Evolutionary conservation across 2,113 vertebrate species (phyloP), one percentile per base, ranked within the genome.

Genomic region (Galbula dea): DNA sequence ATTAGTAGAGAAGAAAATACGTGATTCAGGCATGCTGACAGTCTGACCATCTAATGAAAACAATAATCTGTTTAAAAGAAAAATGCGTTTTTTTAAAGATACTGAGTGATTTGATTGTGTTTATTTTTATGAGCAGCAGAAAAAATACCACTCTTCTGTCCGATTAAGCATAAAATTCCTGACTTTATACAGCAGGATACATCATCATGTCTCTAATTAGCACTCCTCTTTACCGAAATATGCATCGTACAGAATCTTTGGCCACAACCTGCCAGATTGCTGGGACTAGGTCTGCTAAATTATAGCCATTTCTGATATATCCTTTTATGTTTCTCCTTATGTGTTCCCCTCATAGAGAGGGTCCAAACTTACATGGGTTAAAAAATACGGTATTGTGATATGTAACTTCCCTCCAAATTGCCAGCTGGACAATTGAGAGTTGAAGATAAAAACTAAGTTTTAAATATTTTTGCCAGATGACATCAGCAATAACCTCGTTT

Each of bases 351-450:
- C 41, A 49, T 63, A 79, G 24, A 43, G 7, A 54, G 15, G n/a
- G 11, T 30, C n/a, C 19, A 67, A 88, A 39, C 8, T 16, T 54
- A 20, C 77, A 18, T 8, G 15, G 19, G 20, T 66, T 6, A 39
- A 63, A 90, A 88, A 54, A 15, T 19, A 4, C 0, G 2, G 2
- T 69, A 12, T 66, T 0, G 0, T 15, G 29, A 43, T 36, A 66
- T 34, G 21, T 75, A 63, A 21, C 12, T 55, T 92, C 17, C 14
- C 6, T 90, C 19, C 23, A 39, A 43, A 71, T 3, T 88, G 20
- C 20, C 24, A 27, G 7, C 34, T 81, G 43, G 12, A 39, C 37
- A 86, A 49, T 19, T 32, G 39, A 55, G 29, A 83, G 23, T 3
- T 88, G 52, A 59, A 8, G 2, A 72, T 63, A 66, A 75, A 74